These are phyloP conservation scores for Glossosoma conforme DNA, from an alignment of 1,140 invertebrate genomes.

Conservation along the genomic window DNA sequence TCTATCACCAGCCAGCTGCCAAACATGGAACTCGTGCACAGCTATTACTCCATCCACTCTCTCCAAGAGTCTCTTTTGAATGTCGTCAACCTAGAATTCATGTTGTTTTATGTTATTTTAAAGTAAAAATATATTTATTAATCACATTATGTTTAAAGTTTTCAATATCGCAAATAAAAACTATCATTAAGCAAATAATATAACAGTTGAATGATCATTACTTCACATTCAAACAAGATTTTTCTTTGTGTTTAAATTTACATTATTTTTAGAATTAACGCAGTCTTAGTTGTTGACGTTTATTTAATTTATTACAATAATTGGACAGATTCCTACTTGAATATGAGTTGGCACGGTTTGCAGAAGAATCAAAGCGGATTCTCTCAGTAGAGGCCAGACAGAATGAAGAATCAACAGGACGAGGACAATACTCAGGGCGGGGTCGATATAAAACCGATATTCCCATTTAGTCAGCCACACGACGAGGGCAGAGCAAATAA, in stretches of 20 bases:
- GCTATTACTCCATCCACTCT: conserved; percentile 87
- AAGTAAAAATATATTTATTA: too few species aligned
- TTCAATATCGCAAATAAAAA: too few species aligned
- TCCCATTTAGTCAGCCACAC: conserved; percentile 85
- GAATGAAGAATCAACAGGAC: conserved; percentile 76
- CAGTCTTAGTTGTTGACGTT: too few species aligned
- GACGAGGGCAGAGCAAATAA: conserved; percentile 85
- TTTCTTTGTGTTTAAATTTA: too few species aligned
- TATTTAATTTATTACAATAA: too few species aligned
- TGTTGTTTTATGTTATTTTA: too few species aligned
- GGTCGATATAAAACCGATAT: conserved; percentile 86
- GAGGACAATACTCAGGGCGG: conserved; percentile 79
- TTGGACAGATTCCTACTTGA: too few species aligned
- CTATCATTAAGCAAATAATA: too few species aligned
- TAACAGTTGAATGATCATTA: background rate
- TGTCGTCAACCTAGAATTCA: conserved; percentile 72
- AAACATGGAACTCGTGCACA: conserved; percentile 92
- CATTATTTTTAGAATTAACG: too few species aligned
- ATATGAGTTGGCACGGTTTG: conserved; percentile 93
- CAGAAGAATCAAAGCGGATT: conserved; percentile 82
- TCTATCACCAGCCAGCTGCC: conserved; percentile 87
- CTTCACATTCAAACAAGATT: too few species aligned
- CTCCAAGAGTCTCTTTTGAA: conserved; percentile 76
- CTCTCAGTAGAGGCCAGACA: conserved; percentile 81
- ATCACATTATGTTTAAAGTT: too few species aligned